Evolutionary conservation across 2,797 vertebrate species (phyloP).

Genomic region (Chelon auratus): DNA sequence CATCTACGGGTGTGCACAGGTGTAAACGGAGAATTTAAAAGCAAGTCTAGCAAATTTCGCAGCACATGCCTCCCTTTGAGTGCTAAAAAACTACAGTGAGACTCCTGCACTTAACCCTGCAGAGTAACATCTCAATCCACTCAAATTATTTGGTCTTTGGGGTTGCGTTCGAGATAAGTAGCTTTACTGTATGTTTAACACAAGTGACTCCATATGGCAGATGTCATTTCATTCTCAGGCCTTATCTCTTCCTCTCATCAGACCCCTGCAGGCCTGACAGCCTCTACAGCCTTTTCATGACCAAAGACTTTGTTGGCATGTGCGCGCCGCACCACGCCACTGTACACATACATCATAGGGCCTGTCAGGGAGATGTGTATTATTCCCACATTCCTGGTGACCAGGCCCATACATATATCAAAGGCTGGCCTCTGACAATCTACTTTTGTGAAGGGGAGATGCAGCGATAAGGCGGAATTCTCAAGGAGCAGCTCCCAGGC

Average conservation of each 20-base stretch:
- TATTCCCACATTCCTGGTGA: slow-evolving; percentile 82
- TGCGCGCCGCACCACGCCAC: slow-evolving; percentile 32
- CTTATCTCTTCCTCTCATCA: slow-evolving; percentile 54
- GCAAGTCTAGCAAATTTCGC: no score
- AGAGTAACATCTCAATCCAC: slow-evolving; percentile 40
- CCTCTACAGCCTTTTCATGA: slow-evolving; percentile 45
- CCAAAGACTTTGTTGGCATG: slow-evolving; percentile 38
- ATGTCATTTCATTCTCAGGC: slow-evolving; percentile 28
- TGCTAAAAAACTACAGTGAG: not conserved
- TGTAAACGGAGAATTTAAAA: slow-evolving; percentile 1
- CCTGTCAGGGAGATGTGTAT: slow-evolving; percentile 73
- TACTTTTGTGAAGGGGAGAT: slow-evolving; percentile 75
- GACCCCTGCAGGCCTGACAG: slow-evolving; percentile 35
- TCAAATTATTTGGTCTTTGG: slow-evolving; percentile 27
- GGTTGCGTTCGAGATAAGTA: slow-evolving; percentile 45
- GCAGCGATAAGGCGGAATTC: slow-evolving; percentile 75
- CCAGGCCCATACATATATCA: slow-evolving; percentile 78
- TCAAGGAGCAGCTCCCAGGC: slow-evolving; percentile 70
- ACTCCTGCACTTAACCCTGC: slow-evolving; percentile 21
- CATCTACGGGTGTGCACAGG: slow-evolving; percentile 70
- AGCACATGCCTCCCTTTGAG: slow-evolving; percentile 3
- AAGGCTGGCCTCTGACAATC: slow-evolving; percentile 75
- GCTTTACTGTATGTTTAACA: slow-evolving; percentile 57
- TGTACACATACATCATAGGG: slow-evolving; percentile 67
- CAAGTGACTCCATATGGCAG: slow-evolving; percentile 57